Evolutionary conservation across 2,797 vertebrate genomes (phyloP), one percentile per base, ranked within the genome.

Genomic region (Parambassis ranga): DNA sequence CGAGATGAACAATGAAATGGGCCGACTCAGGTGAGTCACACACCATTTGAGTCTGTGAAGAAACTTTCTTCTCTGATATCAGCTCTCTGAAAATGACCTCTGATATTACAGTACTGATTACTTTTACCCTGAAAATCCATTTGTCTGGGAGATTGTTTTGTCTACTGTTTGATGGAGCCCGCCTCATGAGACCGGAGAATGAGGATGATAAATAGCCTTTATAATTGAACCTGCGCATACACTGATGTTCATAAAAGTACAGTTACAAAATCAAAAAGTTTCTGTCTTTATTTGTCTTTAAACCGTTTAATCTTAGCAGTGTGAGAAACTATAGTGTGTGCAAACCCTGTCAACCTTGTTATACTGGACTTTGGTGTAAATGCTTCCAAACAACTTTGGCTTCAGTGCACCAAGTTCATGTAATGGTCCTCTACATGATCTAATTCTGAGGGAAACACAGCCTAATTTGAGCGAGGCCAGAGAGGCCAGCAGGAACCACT

Each of bases 71-170:
- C 10, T 55, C 28, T 55, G 44, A 62, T 62, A 65, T 64, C 14
- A 49, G 42, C 43, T 58, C 20, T 66, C 44, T 56, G 35, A 62
- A 64, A 74, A 79, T 46, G 28, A 53, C 14, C 52, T 36, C 19
- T 28, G n/a, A 62, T 7, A 59, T 55, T 15, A 43, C 62, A 60
- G 52, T 39, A 58, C 33, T 58, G 46, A 77, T 79, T 75, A 59
- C 58, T 38, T 60, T 31, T 20, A 19, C 28, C n/a, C 39, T 20
- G 23, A 52, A 65, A 57, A 57, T 64, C 47, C 33, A 73, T 73
- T 71, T 71, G 52, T 46, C 60, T 60, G 44, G 23, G 44, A n/a
- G 64, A 44, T 51, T 43, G 64, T 60, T 72, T 62, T 65, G 65
- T 66, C 31, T 55, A 27, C 32, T 52, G 44, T 68, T 24, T 57